phyloP scores from a whole-genome alignment of 2,888 invertebrate genomes.

The Eilema sororculum region DNA sequence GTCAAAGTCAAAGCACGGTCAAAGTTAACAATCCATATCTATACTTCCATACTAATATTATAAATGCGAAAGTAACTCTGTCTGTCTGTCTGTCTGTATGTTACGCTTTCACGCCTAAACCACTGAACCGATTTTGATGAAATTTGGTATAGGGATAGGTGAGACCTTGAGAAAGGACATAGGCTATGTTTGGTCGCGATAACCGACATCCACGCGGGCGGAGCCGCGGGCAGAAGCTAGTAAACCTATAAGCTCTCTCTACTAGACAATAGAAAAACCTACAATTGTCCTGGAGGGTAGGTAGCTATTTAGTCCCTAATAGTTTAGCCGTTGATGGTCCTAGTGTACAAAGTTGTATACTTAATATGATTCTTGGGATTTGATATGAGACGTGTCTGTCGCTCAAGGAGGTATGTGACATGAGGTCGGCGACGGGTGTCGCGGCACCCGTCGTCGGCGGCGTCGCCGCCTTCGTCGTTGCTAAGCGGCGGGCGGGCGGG shows the following conservation, averaged over 20 bases:
- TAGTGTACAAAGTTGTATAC: neutral
- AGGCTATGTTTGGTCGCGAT: no score
- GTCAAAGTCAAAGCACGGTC: neutral
- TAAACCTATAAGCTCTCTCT: neutral
- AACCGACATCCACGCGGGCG: no score
- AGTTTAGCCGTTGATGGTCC: neutral
- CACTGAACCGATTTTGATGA: no score
- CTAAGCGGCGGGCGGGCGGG: conserved; percentile 57
- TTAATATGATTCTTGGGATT: conserved; percentile 33
- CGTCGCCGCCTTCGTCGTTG: conserved; percentile 45
- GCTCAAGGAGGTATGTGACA: conserved; percentile 36
- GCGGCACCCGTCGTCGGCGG: conserved; percentile 45
- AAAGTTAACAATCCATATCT: neutral
- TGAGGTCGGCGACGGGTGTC: conserved; percentile 52
- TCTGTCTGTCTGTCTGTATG: no score
- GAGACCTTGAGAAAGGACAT: no score
- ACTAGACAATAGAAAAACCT: neutral
- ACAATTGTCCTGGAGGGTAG: neutral
- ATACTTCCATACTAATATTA: no score
- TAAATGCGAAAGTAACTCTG: no score
- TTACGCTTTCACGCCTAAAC: no score
- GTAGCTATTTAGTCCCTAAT: neutral
- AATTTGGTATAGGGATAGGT: no score
- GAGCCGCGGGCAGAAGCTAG: no score
- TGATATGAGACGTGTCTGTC: conserved; percentile 45